Base-by-base conservation (phyloP, 2,797 vertebrate genomes). In the Ctenopoma multispine region DNA sequence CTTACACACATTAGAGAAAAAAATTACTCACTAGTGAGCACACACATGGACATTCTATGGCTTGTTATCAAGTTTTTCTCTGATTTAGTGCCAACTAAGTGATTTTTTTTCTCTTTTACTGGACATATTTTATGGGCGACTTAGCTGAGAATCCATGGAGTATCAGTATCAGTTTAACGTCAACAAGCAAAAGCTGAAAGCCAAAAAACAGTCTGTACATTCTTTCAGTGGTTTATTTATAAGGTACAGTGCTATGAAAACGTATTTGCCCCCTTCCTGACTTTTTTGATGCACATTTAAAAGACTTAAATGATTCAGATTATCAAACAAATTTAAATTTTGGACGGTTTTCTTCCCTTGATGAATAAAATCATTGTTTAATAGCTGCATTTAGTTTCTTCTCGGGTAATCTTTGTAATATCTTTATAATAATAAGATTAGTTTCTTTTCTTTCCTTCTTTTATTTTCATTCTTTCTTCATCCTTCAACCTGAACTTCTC, bases 401-500 rank as follows among this genome's bases (percentile, higher is more conserved):
- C 31, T 34, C 31, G 9, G 9, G 1, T 34, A 2, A 34, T 3
- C 31, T 34, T 34, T 34, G 31, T 34, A n/a, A n/a, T n/a, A n/a
- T 69, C 3, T 20, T 47, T 40, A 24, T 21, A 2, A 49, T 31
- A 29, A 1, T 4, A 40, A 50, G 27, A 14, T 14, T 24, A 47
- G n/a, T 76, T 49, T 58, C n/a, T 38, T 12, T 69, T 50, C 31
- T 18, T 48, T 17, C 43, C 24, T 70, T n/a, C 43, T 27, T 70
- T 10, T 69, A 47, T 7, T 23, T 38, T 47, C 47, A 8, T 1
- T 51, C 50, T 7, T 1, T 43, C 36, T 36, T 41, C 27, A 62
- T 27, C 64, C 51, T 77, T 82, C 69, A 80, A 61, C 61, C 36
- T 69, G 80, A 80, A 81, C 87, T 84, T 83, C 75, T 79, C 69